phyloP scores from a whole-genome alignment of 64 coral and sea anemone species.

The Actinia equina region DNA sequence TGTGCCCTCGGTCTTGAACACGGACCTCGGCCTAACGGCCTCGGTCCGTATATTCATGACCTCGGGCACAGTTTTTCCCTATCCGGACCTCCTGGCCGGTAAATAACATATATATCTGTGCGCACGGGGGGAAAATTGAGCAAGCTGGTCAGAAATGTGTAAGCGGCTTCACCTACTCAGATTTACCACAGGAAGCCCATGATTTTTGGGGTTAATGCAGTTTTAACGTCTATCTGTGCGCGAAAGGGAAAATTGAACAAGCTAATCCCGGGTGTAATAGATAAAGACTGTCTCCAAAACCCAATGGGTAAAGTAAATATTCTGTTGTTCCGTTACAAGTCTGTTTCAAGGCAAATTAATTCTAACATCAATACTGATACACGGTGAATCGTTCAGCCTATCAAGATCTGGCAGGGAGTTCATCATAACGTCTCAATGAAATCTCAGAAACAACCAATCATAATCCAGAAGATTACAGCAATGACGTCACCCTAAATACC shows the following conservation, averaged over 20 bases:
- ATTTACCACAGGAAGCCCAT: too few relatives aligned
- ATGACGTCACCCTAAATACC: background rate
- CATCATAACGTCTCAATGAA: background rate
- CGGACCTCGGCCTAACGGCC: too few relatives aligned
- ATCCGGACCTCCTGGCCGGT: too few relatives aligned
- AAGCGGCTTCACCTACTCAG: too few relatives aligned
- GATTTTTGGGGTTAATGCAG: too few relatives aligned
- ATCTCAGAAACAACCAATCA: conserved; percentile 10
- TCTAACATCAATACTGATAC: background rate
- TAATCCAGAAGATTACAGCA: conserved; percentile 3
- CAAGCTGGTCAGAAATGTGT: too few relatives aligned
- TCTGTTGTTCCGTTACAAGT: background rate
- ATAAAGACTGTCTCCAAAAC: background rate
- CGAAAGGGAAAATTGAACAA: background rate
- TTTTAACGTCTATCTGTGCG: too few relatives aligned
- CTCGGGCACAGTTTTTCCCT: too few relatives aligned
- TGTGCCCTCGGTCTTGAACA: too few relatives aligned
- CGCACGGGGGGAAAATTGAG: too few relatives aligned
- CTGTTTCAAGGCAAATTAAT: background rate
- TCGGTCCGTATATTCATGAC: too few relatives aligned
- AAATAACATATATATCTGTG: too few relatives aligned
- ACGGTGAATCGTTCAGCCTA: background rate
- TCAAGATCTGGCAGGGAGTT: background rate
- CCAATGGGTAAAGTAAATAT: conserved; percentile 5
- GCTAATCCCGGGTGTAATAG: background rate